These are phyloP conservation scores for Balanococcus diminutus DNA, from an alignment of 2,888 invertebrate genomes.

Conservation along the genomic window DNA sequence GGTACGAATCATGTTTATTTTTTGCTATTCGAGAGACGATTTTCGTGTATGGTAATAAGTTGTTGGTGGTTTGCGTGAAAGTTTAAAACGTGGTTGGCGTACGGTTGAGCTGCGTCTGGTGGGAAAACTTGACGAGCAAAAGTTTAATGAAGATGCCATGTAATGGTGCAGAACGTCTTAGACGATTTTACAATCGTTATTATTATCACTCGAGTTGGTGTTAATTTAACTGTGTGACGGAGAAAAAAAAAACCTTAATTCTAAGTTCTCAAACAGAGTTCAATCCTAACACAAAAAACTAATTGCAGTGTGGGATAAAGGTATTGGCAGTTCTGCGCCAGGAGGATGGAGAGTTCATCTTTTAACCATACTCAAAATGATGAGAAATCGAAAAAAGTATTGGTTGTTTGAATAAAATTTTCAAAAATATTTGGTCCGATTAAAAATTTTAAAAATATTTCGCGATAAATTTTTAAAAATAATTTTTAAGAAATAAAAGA, in stretches of 20 bases:
- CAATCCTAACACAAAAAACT: neutral
- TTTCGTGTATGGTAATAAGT: neutral
- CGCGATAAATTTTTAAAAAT: too few relatives aligned
- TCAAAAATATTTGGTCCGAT: too few relatives aligned
- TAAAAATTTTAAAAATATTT: too few relatives aligned
- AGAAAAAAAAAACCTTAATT: neutral
- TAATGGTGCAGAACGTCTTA: neutral
- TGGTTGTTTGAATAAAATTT: too few relatives aligned
- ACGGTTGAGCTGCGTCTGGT: constrained; percentile 4
- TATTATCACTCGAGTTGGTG: neutral
- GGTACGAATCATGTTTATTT: too few relatives aligned
- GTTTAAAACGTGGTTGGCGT: neutral
- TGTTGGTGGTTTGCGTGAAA: neutral
- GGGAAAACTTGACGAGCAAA: constrained; percentile 13
- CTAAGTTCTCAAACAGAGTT: neutral
- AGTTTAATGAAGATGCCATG: constrained; percentile 24
- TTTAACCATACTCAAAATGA: too few relatives aligned
- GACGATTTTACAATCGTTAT: neutral
- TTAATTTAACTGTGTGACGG: neutral
- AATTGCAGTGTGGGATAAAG: too few relatives aligned
- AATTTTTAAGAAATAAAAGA: too few relatives aligned
- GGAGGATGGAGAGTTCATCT: too few relatives aligned
- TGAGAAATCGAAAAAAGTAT: too few relatives aligned
- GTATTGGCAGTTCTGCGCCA: too few relatives aligned
- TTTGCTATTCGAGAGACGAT: neutral